Percentiles rank a stretch among this genome's conserved stretches.
Conservation (phyloP, 2,113 vertebrate species). For the Pedetes capensis region DNA sequence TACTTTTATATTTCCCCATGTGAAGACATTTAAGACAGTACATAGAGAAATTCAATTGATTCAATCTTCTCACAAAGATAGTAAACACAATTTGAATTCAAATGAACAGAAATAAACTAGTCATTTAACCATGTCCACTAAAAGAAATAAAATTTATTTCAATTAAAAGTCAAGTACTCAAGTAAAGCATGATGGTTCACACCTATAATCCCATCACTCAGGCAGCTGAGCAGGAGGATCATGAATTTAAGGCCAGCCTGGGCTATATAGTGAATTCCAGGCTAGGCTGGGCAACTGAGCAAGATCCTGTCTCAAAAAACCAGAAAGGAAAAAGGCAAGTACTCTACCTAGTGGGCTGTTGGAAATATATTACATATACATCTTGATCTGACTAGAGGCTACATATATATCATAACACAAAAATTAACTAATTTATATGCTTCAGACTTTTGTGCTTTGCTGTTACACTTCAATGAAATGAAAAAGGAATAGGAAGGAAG, state of each 20-base stretch:
- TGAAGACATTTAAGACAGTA: slow-evolving; percentile 30
- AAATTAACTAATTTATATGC: background rate
- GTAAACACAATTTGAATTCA: slow-evolving; percentile 12
- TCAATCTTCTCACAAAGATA: background rate
- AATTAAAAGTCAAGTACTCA: background rate
- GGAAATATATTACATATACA: background rate
- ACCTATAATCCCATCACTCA: no score
- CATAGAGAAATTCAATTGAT: slow-evolving; percentile 4
- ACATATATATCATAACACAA: background rate
- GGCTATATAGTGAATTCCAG: no score
- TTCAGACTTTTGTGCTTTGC: background rate
- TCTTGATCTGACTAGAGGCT: background rate
- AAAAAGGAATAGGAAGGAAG: no score
- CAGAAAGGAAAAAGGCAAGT: no score
- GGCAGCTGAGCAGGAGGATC: no score
- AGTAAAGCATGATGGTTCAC: no score
- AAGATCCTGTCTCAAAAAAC: no score
- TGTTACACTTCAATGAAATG: background rate
- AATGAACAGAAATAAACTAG: background rate
- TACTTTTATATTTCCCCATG: background rate
- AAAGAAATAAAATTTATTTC: background rate
- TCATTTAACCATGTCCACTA: background rate
- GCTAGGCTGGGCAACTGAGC: no score
- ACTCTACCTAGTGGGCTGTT: background rate
- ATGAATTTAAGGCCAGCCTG: no score